Conservation (phyloP, 2,888 invertebrate species). For the Melanargia galathea region DNA sequence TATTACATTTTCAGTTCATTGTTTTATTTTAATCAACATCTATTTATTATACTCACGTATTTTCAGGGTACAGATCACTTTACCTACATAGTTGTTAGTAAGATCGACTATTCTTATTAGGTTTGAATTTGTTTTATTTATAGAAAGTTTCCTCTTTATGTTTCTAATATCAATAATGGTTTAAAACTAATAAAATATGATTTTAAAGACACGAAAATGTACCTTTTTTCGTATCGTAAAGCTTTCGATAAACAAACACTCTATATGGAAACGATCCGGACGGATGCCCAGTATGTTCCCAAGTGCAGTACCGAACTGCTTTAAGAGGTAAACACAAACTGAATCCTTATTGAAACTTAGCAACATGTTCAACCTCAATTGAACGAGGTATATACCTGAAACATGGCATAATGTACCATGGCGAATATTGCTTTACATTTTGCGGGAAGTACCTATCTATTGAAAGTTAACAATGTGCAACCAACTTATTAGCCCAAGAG, state of each 20-base stretch:
- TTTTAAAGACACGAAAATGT: background rate
- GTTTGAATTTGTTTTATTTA: too few species aligned
- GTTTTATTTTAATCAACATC: too few species aligned
- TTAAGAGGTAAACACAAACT: conserved; percentile 7
- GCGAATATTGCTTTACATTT: conserved; percentile 13
- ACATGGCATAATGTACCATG: background rate
- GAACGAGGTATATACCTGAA: background rate
- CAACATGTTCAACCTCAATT: background rate
- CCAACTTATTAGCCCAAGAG: background rate
- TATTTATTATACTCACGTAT: too few species aligned
- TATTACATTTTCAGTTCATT: too few species aligned
- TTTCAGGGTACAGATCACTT: too few species aligned
- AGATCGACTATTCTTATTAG: too few species aligned
- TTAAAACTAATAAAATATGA: too few species aligned
- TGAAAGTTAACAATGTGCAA: background rate
- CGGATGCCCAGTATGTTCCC: background rate
- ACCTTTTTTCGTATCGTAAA: background rate
- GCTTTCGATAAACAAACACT: background rate
- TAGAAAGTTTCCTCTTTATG: too few species aligned
- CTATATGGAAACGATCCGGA: background rate
- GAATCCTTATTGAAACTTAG: conserved; percentile 13
- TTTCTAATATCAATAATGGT: too few species aligned
- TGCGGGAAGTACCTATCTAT: background rate
- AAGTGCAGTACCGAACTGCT: background rate
- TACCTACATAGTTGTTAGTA: too few species aligned